Percentiles rank a stretch among this genome's conserved stretches.
phyloP scores from a whole-genome alignment of 2,888 invertebrate species.

The Cremastinae sp. region DNA sequence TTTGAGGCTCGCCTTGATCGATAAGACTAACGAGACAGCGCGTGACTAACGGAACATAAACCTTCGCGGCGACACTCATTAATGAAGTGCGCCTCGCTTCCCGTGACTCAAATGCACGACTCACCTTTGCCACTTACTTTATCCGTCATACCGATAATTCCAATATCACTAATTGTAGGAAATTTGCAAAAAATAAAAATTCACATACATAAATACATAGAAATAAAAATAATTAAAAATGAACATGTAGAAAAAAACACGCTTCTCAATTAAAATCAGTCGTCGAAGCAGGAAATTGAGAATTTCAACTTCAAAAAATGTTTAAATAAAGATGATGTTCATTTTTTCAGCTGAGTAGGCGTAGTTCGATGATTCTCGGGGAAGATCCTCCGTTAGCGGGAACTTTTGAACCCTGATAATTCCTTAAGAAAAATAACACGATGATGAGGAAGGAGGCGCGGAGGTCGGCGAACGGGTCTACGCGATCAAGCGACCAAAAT shows the following conservation, averaged over 20 bases:
- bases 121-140: slow-evolving; percentile 36
- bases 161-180: no score
- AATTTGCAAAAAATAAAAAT: no score
- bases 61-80: slow-evolving; percentile 66
- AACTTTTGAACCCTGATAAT: slow-evolving; percentile 62
- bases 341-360: slow-evolving; percentile 29
- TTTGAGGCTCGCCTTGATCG: slow-evolving; percentile 62
- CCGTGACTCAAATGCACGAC: slow-evolving; percentile 44
- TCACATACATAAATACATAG: no score
- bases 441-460: slow-evolving; percentile 1
- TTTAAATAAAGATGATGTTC: slow-evolving; percentile 35
- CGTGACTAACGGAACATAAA: slow-evolving; percentile 66
- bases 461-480: slow-evolving; percentile 30
- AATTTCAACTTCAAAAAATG: slow-evolving; percentile 19
- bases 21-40: slow-evolving; percentile 68
- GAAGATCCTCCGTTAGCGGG: slow-evolving; percentile 23
- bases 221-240: no score
- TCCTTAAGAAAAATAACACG: slow-evolving; percentile 59
- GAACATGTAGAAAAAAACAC: no score
- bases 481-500: slow-evolving; percentile 45
- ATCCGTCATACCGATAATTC: slow-evolving; percentile 8
- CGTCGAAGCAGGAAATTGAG: not conserved
- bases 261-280: no score
- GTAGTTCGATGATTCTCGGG: slow-evolving; percentile 42
- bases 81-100: slow-evolving; percentile 64